Evolutionary conservation across 2,113 vertebrate genomes (phyloP).

Genomic region (Machaerirhynchus nigripectus): DNA sequence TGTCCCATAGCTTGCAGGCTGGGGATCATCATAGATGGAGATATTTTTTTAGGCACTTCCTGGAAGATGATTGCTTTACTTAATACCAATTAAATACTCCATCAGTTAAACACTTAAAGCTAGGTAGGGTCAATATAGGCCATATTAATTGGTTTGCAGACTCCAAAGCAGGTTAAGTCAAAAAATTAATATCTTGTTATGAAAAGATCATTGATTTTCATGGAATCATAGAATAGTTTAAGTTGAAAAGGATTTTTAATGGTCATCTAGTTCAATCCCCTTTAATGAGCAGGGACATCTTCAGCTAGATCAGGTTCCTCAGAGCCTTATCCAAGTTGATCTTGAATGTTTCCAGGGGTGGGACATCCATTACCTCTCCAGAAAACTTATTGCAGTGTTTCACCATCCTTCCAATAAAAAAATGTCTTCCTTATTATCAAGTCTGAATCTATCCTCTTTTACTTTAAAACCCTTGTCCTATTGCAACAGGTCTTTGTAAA

Average conservation of each 20-base stretch:
- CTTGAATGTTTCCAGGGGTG: background rate
- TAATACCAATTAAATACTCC: background rate
- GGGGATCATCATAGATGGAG: background rate
- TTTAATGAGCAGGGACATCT: background rate
- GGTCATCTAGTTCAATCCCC: background rate
- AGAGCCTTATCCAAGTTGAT: background rate
- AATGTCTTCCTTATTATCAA: rapidly evolving
- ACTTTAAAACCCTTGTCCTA: background rate
- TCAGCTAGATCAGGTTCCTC: background rate
- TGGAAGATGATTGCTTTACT: background rate
- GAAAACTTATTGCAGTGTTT: background rate
- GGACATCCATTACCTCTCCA: background rate
- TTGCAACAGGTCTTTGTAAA: background rate
- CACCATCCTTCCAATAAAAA: background rate
- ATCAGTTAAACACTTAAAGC: background rate
- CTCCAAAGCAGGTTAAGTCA: background rate
- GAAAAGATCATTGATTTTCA: background rate
- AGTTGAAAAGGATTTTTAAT: background rate
- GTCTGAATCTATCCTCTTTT: background rate
- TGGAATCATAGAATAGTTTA: background rate
- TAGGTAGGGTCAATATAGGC: background rate
- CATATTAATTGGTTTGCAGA: background rate
- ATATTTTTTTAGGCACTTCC: background rate
- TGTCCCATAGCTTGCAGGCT: background rate
- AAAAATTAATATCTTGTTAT: background rate